A percentile compares a stretch with the other conserved stretches of the same genome.
Evolutionary conservation across 2,797 vertebrate genomes (phyloP).

Genomic region (Typhlichthys subterraneus): DNA sequence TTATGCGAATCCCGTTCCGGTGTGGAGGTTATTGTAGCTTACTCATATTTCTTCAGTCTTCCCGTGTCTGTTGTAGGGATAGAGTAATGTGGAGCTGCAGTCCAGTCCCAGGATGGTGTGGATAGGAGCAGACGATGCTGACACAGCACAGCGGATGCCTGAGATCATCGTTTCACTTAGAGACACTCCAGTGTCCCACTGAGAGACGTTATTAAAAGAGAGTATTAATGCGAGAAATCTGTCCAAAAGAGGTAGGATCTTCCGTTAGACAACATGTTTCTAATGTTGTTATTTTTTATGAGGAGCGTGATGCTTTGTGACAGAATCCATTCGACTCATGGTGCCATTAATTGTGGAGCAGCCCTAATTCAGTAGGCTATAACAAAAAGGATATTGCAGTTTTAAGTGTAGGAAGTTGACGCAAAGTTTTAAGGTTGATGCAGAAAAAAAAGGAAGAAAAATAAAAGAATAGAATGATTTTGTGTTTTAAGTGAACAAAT

Average conservation of each 20-base stretch:
- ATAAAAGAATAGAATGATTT: too few species aligned
- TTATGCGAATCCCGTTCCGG: constrained; percentile 12
- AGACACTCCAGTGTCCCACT: constrained; percentile 12
- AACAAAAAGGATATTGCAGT: not conserved
- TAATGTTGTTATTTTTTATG: constrained; percentile 1
- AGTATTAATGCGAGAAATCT: not conserved
- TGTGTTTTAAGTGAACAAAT: too few species aligned
- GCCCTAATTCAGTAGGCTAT: constrained; percentile 14
- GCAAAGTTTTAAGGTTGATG: not conserved
- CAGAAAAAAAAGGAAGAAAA: not conserved
- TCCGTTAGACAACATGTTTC: constrained; percentile 9
- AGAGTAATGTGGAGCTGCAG: constrained; percentile 33
- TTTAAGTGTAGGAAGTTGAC: too few species aligned
- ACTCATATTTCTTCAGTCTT: constrained; percentile 4
- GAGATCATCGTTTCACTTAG: constrained; percentile 29
- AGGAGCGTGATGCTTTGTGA: constrained; percentile 20
- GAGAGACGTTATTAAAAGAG: not conserved
- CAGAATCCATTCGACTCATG: constrained; percentile 45
- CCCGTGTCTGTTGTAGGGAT: constrained; percentile 15
- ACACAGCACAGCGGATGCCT: constrained; percentile 38
- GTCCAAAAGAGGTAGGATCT: not conserved
- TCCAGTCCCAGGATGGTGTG: constrained; percentile 3
- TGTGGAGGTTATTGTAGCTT: constrained; percentile 25
- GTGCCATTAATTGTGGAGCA: constrained; percentile 11
- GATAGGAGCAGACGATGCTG: constrained; percentile 15